Evolutionary conservation across 2,888 invertebrate species (phyloP).

Genomic region (Choreutis nemorana): DNA sequence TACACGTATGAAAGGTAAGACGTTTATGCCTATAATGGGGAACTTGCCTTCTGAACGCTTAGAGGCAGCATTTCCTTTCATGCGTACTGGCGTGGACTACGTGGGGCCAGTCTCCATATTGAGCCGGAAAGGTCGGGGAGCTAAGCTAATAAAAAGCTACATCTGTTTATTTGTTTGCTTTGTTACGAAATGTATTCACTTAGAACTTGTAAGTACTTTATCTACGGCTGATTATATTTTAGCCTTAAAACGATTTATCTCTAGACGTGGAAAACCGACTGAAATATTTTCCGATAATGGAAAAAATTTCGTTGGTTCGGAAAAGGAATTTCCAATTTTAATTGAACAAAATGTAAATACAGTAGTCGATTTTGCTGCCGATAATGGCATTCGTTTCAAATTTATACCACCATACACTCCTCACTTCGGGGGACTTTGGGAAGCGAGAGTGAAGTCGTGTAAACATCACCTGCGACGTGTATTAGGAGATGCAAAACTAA

Average conservation of each 20-base stretch:
- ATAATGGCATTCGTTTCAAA: background rate
- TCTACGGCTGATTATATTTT: constrained; percentile 11
- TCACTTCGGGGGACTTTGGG: constrained; percentile 3
- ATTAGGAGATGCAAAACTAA: constrained; percentile 8
- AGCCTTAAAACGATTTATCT: constrained; percentile 14
- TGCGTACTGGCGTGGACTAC: too few species aligned
- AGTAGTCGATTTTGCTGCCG: background rate
- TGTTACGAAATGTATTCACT: too few species aligned
- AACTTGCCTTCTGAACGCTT: too few species aligned
- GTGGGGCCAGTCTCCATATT: too few species aligned
- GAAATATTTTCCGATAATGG: constrained; percentile 16
- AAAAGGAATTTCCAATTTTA: background rate
- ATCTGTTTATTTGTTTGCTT: too few species aligned
- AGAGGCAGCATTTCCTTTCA: too few species aligned
- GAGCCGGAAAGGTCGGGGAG: too few species aligned
- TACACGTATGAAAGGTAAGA: too few species aligned
- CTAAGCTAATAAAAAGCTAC: too few species aligned
- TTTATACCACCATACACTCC: background rate
- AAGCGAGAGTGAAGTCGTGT: constrained; percentile 9
- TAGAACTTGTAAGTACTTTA: constrained; percentile 13
- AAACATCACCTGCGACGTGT: constrained; percentile 11
- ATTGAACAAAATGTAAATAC: too few species aligned
- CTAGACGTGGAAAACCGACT: constrained; percentile 13
- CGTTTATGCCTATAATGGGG: too few species aligned
- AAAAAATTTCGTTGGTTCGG: constrained; percentile 2